Evolutionary conservation across 2,888 invertebrate genomes (phyloP).

Genomic region (Sminthurinus aureus): DNA sequence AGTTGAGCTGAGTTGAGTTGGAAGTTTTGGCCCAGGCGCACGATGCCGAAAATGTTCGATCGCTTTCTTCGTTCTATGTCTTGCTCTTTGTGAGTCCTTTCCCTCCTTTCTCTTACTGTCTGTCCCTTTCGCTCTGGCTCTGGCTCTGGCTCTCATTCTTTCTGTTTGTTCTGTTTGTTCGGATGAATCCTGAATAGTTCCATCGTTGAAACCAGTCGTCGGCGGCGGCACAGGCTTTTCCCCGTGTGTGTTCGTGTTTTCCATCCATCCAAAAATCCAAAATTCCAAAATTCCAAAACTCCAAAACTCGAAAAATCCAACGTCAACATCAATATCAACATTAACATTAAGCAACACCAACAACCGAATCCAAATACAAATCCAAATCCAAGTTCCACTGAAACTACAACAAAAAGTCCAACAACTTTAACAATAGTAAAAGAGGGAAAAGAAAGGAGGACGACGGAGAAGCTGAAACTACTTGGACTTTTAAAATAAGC

Average conservation of each 20-base stretch:
- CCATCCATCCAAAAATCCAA: constrained; percentile 23
- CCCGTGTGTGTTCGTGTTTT: constrained; percentile 2
- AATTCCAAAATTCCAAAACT: background rate
- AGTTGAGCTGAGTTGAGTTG: constrained; percentile 6
- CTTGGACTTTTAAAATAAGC: background rate
- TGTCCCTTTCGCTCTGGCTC: too few relatives aligned
- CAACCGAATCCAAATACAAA: too few relatives aligned
- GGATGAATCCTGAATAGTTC: constrained; percentile 39
- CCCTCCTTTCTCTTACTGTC: background rate
- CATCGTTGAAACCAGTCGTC: constrained; percentile 16
- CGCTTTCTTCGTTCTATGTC: constrained; percentile 6
- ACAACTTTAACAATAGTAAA: background rate
- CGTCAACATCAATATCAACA: too few relatives aligned
- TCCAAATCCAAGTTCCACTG: too few relatives aligned
- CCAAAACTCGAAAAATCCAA: background rate
- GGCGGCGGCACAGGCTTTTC: constrained; percentile 3
- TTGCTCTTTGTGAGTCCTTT: too few relatives aligned
- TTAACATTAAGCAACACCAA: too few relatives aligned
- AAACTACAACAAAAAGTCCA: background rate
- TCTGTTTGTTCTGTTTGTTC: constrained; percentile 25
- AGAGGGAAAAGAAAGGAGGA: background rate
- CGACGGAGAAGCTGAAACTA: background rate
- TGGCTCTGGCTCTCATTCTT: too few relatives aligned
- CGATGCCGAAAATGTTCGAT: constrained; percentile 43
- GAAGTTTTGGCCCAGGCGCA: constrained; percentile 35